Evolutionary conservation across 2,113 vertebrate genomes (phyloP).

Genomic region (Anhinga rufa): DNA sequence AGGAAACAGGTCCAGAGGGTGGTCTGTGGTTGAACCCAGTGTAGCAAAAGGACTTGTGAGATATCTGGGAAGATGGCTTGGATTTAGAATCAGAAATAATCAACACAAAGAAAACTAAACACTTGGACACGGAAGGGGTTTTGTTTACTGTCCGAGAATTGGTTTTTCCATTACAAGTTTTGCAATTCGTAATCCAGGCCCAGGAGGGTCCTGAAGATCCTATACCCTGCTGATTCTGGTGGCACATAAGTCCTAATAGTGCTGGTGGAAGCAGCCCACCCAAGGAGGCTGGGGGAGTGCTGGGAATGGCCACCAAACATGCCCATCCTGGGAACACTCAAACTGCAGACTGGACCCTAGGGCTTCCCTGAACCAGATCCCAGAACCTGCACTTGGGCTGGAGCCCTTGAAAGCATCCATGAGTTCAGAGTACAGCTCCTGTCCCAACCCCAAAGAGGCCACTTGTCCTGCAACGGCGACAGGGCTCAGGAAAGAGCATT

Average conservation of each 20-base stretch:
- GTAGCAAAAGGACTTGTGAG: not conserved
- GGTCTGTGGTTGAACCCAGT: not conserved
- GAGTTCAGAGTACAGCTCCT: not conserved
- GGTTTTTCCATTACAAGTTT: not conserved
- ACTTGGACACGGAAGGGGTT: not conserved
- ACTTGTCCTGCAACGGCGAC: accelerated
- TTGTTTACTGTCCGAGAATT: not conserved
- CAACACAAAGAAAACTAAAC: not conserved
- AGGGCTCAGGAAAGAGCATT: not conserved
- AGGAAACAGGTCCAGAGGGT: not conserved
- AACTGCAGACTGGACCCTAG: not conserved
- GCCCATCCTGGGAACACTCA: not conserved
- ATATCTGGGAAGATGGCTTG: not conserved
- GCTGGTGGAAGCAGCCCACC: not conserved
- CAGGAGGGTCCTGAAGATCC: not conserved
- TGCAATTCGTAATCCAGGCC: not conserved
- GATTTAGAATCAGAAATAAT: not conserved
- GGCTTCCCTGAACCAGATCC: too few species aligned
- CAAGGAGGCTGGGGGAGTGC: not conserved
- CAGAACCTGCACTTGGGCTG: not conserved
- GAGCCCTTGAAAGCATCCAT: not conserved
- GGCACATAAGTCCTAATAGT: accelerated
- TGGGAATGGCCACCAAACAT: accelerated
- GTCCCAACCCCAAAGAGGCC: not conserved
- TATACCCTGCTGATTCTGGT: not conserved